A percentile compares a stretch with the other conserved stretches of the same genome.
Evolutionary conservation across 92 coral and sea anemone genomes (phyloP).

Genomic region (Zoanthus solanderi): DNA sequence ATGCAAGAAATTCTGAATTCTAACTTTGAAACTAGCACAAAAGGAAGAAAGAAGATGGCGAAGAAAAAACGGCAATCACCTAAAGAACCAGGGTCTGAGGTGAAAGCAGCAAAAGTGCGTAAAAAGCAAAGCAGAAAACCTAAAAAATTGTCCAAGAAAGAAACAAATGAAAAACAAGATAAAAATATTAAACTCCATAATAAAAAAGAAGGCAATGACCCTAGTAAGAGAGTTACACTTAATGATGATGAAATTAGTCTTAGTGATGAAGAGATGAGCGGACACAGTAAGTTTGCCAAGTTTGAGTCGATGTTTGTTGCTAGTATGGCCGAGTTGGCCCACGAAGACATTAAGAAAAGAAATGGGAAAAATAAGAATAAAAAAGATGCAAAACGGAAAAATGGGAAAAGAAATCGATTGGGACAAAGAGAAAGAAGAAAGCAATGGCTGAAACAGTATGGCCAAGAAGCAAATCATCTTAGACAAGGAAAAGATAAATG

Average conservation of each 20-base stretch:
- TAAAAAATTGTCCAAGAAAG: not conserved
- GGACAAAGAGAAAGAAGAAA: slow-evolving; percentile 92
- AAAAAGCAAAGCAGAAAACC: not conserved
- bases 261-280: slow-evolving; percentile 17
- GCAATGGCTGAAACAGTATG: slow-evolving; percentile 84
- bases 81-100: not conserved
- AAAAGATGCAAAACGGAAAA: slow-evolving; percentile 36
- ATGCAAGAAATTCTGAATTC: slow-evolving; percentile 13
- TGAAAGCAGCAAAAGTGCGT: not conserved
- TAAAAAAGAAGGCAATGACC: not conserved
- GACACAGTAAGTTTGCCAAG: slow-evolving; percentile 12
- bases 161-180: not conserved
- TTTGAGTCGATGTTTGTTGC: slow-evolving; percentile 78
- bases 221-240: not conserved
- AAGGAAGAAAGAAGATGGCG: not conserved
- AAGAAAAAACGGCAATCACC: not conserved
- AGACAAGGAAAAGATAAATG: slow-evolving; percentile 20
- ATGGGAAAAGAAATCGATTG: slow-evolving; percentile 53
- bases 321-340: slow-evolving; percentile 54
- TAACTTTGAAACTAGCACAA: not conserved
- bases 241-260: not conserved
- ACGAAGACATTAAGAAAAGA: slow-evolving; percentile 3
- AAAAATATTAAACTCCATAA: not conserved
- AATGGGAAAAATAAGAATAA: slow-evolving; percentile 42
- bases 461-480: slow-evolving; percentile 85